phyloP scores from a whole-genome alignment of 2,113 vertebrate species.

The Myrmecophaga tridactyla region DNA sequence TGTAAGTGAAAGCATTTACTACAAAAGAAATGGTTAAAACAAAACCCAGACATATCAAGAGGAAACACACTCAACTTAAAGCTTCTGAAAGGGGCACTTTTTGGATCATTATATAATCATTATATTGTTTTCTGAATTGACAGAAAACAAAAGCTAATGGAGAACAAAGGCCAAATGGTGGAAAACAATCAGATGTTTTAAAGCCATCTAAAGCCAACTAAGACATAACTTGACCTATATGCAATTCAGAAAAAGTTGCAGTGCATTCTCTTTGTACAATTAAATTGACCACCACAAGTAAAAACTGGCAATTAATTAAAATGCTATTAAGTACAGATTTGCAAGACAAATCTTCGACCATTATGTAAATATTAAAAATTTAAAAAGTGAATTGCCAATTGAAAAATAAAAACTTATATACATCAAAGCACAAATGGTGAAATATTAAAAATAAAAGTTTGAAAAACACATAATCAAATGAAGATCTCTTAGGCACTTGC shows the following conservation, averaged over 20 bases:
- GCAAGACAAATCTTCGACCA: conserved; percentile 69
- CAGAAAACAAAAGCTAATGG: conserved; percentile 39
- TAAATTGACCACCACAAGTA: conserved; percentile 78
- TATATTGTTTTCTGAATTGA: too few relatives aligned
- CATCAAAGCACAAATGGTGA: conserved; percentile 79
- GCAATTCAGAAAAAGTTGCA: conserved; percentile 77
- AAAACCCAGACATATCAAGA: conserved; percentile 36
- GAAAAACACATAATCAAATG: conserved; percentile 71
- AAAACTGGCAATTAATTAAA: conserved; percentile 78
- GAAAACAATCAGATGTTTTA: conserved; percentile 48
- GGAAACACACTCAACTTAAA: conserved; percentile 62
- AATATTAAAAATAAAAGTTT: conserved; percentile 75
- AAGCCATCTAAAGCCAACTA: conserved; percentile 40
- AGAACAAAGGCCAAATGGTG: conserved; percentile 19
- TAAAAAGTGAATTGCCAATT: conserved; percentile 81
- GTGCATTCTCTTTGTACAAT: conserved; percentile 81
- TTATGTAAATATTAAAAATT: conserved; percentile 70
- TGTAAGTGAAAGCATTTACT: conserved; percentile 54
- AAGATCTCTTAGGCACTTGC: conserved; percentile 69
- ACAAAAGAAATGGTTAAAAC: conserved; percentile 48
- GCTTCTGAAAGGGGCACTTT: conserved; percentile 15
- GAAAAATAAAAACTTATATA: conserved; percentile 79
- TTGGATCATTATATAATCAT: conserved; percentile 50
- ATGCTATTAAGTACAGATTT: conserved; percentile 74
- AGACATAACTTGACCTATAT: conserved; percentile 1